Base-by-base conservation (phyloP, 1,140 invertebrate species). In the Hypothenemus hampei region DNA sequence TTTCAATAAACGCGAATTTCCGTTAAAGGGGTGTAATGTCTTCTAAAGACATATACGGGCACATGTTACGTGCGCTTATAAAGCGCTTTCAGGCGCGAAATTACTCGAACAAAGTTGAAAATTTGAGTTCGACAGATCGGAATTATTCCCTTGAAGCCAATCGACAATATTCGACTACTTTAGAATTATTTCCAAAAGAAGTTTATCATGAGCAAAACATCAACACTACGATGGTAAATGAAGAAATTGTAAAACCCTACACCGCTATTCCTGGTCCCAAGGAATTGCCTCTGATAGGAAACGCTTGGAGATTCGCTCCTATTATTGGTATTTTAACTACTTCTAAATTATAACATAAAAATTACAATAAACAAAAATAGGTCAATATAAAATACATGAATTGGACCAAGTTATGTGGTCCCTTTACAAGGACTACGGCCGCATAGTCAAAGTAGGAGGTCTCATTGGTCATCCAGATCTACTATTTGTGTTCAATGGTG, bases 221-320 rank as follows among this genome's bases (percentile, higher is more conserved):
- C 1, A 51, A 44, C 8, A n/a, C 26, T 3, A n/a, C n/a, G n/a
- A n/a, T n/a, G n/a, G n/a, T n/a, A n/a, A n/a, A n/a, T n/a, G 56
- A 57, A 7, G 78, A 78, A 10, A n/a, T 39, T 13, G 37, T 36
- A n/a, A 47, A 41, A 63, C 79, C 84, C 4, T 89, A 86, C 63
- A 67, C 73, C 6, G 77, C 79, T 50, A 82, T 91, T 49, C 88
- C 89, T 3, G 88, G 89, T 19, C 87, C 88, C 1, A 81, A 75
- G 68, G 81, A 84, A 8, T 68, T 89, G 47, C 88, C 88, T 0
- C 22, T 91, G 4, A 71, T 91, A 15, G 87, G 89, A 21, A 91
- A 90, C 68, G 82, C 85, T 10, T 91, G 86, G 87, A 72, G 86
- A 57, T 89, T 89, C 69, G 79, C 87, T 35, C 85, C 66, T 16